Percentiles rank a stretch among this genome's conserved stretches.
Conservation (phyloP, 2,113 vertebrate species). For the Pseudorasbora parva region DNA sequence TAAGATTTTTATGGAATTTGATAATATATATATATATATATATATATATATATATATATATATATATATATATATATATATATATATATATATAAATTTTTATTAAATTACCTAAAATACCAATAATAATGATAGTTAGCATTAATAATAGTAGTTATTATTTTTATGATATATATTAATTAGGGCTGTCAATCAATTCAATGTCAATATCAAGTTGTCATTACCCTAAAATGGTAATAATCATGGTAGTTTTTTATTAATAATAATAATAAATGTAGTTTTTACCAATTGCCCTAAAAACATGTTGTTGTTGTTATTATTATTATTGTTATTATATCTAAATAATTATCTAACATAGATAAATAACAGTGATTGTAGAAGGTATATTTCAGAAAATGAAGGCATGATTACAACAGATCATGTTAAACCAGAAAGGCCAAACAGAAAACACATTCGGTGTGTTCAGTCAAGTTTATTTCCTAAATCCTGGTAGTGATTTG, state of each 20-base stretch:
- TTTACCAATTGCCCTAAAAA: too few relatives aligned
- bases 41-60: too few relatives aligned
- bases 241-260: background rate
- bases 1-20: background rate
- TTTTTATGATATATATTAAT: background rate
- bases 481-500: background rate
- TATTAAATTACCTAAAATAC: too few relatives aligned
- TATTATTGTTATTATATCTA: background rate
- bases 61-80: too few relatives aligned
- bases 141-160: too few relatives aligned
- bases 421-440: background rate
- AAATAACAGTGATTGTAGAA: background rate
- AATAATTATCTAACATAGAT: background rate
- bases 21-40: too few relatives aligned
- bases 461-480: conserved; percentile 21
- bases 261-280: background rate
- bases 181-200: background rate
- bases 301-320: background rate
- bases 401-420: background rate
- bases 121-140: too few relatives aligned
- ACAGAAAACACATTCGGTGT: background rate
- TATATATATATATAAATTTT: too few relatives aligned
- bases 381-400: background rate
- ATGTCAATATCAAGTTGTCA: background rate
- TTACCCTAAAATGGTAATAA: background rate